These are phyloP conservation scores for Anodontia alba DNA, from an alignment of 2,888 invertebrate genomes.

Conservation along the genomic window DNA sequence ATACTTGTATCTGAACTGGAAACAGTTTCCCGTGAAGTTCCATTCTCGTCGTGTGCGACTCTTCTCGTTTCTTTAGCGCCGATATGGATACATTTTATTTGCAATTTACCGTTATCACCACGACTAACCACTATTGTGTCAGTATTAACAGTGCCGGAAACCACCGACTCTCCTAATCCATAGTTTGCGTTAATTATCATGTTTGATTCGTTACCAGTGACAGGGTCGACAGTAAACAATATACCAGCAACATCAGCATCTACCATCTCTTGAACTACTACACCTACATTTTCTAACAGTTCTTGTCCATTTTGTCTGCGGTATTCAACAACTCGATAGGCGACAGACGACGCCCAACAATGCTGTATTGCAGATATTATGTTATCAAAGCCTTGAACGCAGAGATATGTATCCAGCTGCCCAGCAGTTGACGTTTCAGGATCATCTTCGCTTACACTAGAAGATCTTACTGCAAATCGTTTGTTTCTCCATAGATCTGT, in stretches of 20 bases:
- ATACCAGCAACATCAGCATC: too few species aligned
- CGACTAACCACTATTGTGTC: conserved; percentile 9
- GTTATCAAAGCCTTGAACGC: too few species aligned
- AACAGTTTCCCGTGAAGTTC: too few species aligned
- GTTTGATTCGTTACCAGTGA: conserved; percentile 12
- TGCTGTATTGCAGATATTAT: too few species aligned
- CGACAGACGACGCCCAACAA: too few species aligned
- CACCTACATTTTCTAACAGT: too few species aligned
- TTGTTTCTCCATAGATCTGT: not conserved
- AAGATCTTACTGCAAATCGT: conserved; percentile 10
- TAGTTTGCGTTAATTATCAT: conserved; percentile 11
- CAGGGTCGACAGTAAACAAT: conserved; percentile 26
- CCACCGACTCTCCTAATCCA: conserved; percentile 21
- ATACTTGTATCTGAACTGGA: not conserved
- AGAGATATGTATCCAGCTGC: conserved; percentile 11
- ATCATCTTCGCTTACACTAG: conserved; percentile 1
- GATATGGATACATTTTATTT: not conserved
- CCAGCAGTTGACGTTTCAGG: conserved; percentile 17
- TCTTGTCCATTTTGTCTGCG: too few species aligned
- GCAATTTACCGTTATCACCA: not conserved
- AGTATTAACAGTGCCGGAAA: not conserved
- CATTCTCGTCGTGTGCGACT: too few species aligned
- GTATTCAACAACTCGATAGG: too few species aligned
- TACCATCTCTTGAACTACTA: too few species aligned
- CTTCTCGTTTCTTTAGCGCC: not conserved